Conservation (phyloP, 2,113 vertebrate species). For the Haliaeetus leucogaster region DNA sequence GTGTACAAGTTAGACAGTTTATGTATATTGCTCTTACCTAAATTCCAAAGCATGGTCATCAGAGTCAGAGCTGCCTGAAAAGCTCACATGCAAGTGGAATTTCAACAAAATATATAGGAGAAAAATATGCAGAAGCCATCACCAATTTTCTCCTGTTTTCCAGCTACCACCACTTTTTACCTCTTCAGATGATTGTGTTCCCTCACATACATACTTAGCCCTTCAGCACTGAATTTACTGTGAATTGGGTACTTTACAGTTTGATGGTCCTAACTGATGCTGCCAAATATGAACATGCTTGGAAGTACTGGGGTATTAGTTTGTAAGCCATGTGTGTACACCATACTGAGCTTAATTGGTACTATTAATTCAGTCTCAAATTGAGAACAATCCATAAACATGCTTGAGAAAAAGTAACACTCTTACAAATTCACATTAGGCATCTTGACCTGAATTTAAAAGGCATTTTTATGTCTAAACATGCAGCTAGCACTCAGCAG, state of each 20-base stretch:
- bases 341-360: background rate
- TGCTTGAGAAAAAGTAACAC: background rate
- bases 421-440: background rate
- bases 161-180: background rate
- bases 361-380: background rate
- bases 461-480: background rate
- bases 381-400: background rate
- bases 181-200: background rate
- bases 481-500: background rate
- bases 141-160: background rate
- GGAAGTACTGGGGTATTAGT: background rate
- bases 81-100: background rate
- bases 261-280: background rate
- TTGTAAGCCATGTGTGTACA: background rate
- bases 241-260: background rate
- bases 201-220: background rate
- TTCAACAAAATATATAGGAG: background rate
- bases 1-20: background rate
- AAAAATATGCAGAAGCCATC: background rate
- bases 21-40: background rate
- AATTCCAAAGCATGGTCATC: background rate
- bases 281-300: background rate
- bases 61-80: background rate
- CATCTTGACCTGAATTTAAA: slow-evolving; percentile 16
- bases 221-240: background rate